Conservation (phyloP, 92 coral and sea anemone species). For the Ricordea florida region DNA sequence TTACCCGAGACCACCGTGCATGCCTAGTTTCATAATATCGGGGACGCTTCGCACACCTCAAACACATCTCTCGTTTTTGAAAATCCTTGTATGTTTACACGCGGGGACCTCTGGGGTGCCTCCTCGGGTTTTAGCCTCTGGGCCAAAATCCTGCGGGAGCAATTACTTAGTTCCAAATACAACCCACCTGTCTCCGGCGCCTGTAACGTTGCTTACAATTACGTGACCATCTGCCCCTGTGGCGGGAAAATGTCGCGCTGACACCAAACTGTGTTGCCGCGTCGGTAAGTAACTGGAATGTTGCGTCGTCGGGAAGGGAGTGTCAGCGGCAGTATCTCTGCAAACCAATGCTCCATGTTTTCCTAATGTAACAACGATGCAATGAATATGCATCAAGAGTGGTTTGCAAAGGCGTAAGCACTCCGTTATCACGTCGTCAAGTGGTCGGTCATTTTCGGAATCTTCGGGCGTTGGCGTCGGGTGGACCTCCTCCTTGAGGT, state of each 20-base stretch:
- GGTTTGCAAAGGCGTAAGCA: constrained; percentile 88
- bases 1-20: too few relatives aligned
- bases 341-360: constrained; percentile 89
- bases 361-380: constrained; percentile 87
- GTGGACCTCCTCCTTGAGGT: constrained; percentile 3
- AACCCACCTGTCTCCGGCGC: constrained; percentile 97
- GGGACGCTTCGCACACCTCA: too few relatives aligned
- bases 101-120: background rate
- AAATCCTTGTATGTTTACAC: background rate
- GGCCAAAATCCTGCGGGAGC: background rate
- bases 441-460: constrained; percentile 21
- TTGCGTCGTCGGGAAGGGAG: constrained; percentile 76
- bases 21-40: too few relatives aligned
- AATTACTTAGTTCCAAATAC: too few relatives aligned
- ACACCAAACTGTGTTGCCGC: constrained; percentile 72
- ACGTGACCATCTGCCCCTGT: constrained; percentile 38
- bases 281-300: constrained; percentile 42
- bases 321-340: constrained; percentile 87
- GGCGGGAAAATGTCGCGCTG: constrained; percentile 88
- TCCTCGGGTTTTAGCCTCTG: background rate
- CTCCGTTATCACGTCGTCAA: constrained; percentile 81
- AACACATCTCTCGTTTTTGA: too few relatives aligned
- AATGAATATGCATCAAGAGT: constrained; percentile 76
- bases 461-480: background rate
- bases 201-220: constrained; percentile 82